Conservation (phyloP, 2,888 invertebrate genomes). For the Leucozona laternaria region DNA sequence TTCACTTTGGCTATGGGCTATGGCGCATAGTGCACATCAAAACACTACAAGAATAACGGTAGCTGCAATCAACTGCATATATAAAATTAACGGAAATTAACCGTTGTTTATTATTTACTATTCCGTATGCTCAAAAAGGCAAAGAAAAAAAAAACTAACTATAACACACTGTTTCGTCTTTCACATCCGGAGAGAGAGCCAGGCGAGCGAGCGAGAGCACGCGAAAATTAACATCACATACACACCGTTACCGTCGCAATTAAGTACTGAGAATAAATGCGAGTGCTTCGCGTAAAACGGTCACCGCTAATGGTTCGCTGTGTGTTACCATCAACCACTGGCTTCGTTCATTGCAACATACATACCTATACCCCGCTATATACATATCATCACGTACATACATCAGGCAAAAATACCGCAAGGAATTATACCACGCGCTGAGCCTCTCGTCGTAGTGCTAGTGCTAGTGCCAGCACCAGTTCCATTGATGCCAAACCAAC, state of each 20-base stretch:
- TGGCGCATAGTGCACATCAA: not conserved
- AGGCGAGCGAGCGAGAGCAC: slow-evolving; percentile 74
- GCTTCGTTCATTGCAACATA: slow-evolving; percentile 39
- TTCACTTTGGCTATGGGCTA: not conserved
- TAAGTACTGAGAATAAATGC: slow-evolving; percentile 75
- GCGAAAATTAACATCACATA: slow-evolving; percentile 70
- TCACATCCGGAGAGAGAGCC: slow-evolving; percentile 64
- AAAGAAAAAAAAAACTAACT: slow-evolving; percentile 13
- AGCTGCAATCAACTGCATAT: slow-evolving; percentile 56
- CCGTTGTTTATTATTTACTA: slow-evolving; percentile 75
- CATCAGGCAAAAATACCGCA: slow-evolving; percentile 62
- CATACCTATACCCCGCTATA: slow-evolving; percentile 29
- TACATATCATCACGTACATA: slow-evolving; percentile 55
- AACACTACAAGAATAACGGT: slow-evolving; percentile 30
- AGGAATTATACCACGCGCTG: slow-evolving; percentile 65
- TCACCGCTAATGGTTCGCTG: slow-evolving; percentile 72
- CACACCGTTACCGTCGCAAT: slow-evolving; percentile 74
- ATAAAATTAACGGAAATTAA: slow-evolving; percentile 73
- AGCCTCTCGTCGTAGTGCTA: slow-evolving; percentile 37
- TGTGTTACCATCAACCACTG: slow-evolving; percentile 64
- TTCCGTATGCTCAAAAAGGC: slow-evolving; percentile 53
- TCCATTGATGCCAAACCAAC: slow-evolving; percentile 45
- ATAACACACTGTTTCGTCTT: slow-evolving; percentile 62
- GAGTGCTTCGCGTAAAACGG: slow-evolving; percentile 74
- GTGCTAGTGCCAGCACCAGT: slow-evolving; percentile 51